Conservation (phyloP, 2,113 vertebrate genomes). For the Damaliscus lunatus region DNA sequence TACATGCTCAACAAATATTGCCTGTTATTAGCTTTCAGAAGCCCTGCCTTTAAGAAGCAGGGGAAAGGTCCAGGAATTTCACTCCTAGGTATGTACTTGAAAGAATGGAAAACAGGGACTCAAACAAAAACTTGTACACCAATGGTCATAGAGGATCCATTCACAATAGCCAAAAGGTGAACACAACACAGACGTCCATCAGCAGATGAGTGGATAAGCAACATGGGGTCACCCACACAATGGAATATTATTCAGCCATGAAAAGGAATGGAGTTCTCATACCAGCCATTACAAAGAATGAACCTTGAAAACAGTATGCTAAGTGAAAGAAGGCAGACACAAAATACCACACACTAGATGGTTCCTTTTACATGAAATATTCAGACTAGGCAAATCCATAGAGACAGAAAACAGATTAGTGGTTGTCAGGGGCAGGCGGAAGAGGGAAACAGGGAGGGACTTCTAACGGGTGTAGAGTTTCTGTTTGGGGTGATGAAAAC, state of each 20-base stretch:
- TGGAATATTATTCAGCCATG: background rate
- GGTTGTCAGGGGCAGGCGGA: background rate
- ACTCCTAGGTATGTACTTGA: background rate
- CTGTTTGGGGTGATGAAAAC: background rate
- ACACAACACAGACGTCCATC: background rate
- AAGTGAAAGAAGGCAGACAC: background rate
- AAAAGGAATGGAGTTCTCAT: background rate
- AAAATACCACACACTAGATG: background rate
- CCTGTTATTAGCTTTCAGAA: background rate
- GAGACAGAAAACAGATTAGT: background rate
- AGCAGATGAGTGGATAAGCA: background rate
- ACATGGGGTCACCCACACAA: accelerated
- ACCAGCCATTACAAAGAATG: background rate
- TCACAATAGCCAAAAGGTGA: background rate
- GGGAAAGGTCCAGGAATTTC: background rate
- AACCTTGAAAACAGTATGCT: background rate
- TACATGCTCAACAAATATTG: background rate
- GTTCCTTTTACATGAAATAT: background rate
- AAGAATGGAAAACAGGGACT: background rate
- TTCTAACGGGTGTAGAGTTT: background rate
- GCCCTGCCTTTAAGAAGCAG: background rate
- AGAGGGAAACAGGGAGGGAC: background rate
- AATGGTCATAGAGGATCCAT: background rate
- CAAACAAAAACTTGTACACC: background rate
- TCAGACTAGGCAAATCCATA: background rate